A percentile compares a stretch with the other conserved stretches of the same genome.
phyloP scores from a whole-genome alignment of 1,140 invertebrate genomes.

The Cotesia chilonis region DNA sequence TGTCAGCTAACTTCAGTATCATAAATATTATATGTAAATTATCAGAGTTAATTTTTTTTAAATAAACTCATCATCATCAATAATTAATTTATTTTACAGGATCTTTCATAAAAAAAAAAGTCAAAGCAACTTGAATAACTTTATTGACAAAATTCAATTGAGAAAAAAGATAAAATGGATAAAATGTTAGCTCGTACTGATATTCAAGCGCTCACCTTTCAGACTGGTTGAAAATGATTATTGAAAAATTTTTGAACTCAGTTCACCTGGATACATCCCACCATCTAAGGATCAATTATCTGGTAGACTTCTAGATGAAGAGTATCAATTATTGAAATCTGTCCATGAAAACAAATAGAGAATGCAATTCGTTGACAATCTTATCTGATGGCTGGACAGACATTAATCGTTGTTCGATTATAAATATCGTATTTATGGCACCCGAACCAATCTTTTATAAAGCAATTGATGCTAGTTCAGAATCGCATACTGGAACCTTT shows the following conservation, averaged over 20 bases:
- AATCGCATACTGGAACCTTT: slow-evolving; percentile 27
- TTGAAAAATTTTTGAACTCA: not conserved
- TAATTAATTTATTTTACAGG: too few species aligned
- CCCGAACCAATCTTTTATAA: slow-evolving; percentile 27
- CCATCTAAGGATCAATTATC: not conserved
- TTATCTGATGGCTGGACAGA: slow-evolving; percentile 35
- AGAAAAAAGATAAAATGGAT: not conserved
- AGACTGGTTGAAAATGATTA: not conserved
- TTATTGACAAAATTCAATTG: not conserved
- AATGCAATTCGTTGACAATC: slow-evolving; percentile 11
- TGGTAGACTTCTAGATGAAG: not conserved
- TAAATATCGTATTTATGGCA: slow-evolving; percentile 28
- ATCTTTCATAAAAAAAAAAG: too few species aligned
- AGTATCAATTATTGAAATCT: not conserved
- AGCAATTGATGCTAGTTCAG: slow-evolving; percentile 1
- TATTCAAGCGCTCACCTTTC: not conserved
- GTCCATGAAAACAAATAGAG: not conserved
- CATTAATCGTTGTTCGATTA: slow-evolving; percentile 10
- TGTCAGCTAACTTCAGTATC: too few species aligned
- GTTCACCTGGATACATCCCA: not conserved
- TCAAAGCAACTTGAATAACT: not conserved
- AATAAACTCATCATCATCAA: too few species aligned
- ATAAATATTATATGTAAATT: too few species aligned
- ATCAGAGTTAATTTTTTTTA: too few species aligned
- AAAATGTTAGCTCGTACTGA: not conserved